Base-by-base conservation (phyloP, 30 jellyfish, hydroid and myxozoan genomes). In the Mastigias papua region DNA sequence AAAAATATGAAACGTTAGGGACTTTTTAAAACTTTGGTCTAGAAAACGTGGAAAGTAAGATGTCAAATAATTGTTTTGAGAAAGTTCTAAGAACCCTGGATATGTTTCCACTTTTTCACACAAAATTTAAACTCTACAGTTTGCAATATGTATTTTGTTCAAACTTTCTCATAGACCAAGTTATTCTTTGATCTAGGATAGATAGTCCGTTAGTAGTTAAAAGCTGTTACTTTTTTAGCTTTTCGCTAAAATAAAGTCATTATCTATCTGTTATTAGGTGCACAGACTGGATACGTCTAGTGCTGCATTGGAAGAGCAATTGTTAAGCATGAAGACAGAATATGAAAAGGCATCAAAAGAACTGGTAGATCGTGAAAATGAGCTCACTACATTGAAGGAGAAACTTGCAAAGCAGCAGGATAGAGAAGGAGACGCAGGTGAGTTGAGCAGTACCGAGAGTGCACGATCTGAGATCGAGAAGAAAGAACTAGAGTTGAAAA, bases 351-450 rank as follows among this genome's bases (percentile, higher is more conserved):
- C 80, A 22, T 76, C 87, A 11, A 65, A 68, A 28, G 82, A 35
- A 31, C 80, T 77, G 1, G 90, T 48, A 4, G 87, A 87, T 20
- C 77, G 93, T 16, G 93, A 83, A 26, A 33, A 69, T 16, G 96
- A 87, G 57, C 90, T 73, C 23, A 71, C 29, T 58, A 32, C 63
- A 19, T 51, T 78, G 65, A 87, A 69, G 48, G 88, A 73, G 54
- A 66, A 76, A n/a, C 74, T 73, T 69, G 71, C 61, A 48, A 34
- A 42, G 72, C 82, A 68, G 84, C 91, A 64, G 37, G 90, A 87
- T 65, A 70, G 89, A 51, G 96, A 87, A 54, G 96, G 96, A 7
- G 89, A 70, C 48, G 90, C 89, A 19, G 90, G 87, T 0, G 96
- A 78, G 86, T 66, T 69, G 13, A 73, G 88, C 80, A 57, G 89